Evolutionary conservation across 2,888 invertebrate genomes (phyloP).

Genomic region (Ennomos quercinarius): DNA sequence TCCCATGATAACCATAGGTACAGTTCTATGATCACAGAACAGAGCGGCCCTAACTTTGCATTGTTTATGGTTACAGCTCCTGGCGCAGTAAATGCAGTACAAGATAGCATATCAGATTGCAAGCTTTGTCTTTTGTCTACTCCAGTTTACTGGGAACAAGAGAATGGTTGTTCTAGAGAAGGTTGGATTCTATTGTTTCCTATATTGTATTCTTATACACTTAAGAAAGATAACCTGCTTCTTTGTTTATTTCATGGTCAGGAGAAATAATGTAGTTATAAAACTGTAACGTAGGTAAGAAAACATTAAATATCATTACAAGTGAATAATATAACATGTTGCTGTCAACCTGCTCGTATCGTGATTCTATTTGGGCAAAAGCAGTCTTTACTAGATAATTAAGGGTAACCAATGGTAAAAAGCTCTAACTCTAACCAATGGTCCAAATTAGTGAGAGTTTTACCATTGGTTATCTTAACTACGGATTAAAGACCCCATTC

Average conservation of each 20-base stretch:
- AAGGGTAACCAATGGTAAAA: no score
- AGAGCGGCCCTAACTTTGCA: conserved; percentile 29
- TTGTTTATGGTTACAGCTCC: conserved; percentile 41
- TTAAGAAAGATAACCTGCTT: neutral
- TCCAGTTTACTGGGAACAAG: conserved; percentile 21
- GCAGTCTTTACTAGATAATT: no score
- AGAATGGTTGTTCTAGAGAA: conserved; percentile 11
- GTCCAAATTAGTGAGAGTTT: no score
- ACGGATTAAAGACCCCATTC: no score
- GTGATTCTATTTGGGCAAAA: no score
- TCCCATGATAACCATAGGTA: conserved; percentile 9
- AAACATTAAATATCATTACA: neutral
- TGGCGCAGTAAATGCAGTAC: conserved; percentile 50
- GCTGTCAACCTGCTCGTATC: no score
- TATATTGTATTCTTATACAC: neutral
- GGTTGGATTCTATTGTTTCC: conserved; percentile 6
- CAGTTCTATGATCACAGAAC: conserved; percentile 1
- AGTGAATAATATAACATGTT: neutral
- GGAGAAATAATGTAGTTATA: neutral
- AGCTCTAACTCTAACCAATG: no score
- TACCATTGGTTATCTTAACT: no score
- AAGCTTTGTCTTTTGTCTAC: conserved; percentile 54
- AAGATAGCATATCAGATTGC: conserved; percentile 62
- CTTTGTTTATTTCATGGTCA: conserved; percentile 12
- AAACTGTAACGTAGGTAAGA: neutral